These are phyloP conservation scores for Pomacea canaliculata DNA, from an alignment of 2,888 invertebrate genomes.

Conservation along the genomic window DNA sequence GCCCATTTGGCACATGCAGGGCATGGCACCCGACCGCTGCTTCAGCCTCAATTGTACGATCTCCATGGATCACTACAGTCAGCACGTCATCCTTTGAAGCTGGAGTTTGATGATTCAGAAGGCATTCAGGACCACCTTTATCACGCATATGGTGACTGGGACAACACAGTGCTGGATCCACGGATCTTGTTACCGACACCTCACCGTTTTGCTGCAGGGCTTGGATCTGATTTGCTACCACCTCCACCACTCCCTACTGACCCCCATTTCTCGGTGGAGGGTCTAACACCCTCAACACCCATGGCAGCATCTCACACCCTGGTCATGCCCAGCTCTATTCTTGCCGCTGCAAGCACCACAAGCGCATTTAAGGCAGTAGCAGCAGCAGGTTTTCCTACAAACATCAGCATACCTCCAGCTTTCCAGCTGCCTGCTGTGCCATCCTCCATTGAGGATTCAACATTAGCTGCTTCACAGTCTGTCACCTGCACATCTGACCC, in stretches of 20 bases:
- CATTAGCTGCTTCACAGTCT: constrained; percentile 30
- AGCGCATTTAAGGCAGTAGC: constrained; percentile 53
- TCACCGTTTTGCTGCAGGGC: constrained; percentile 35
- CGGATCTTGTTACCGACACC: constrained; percentile 48
- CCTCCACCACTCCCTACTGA: constrained; percentile 54
- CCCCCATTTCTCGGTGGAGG: constrained; percentile 48
- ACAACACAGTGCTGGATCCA: constrained; percentile 59
- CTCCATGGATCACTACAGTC: constrained; percentile 53
- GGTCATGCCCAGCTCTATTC: constrained; percentile 8
- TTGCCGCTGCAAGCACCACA: constrained; percentile 39
- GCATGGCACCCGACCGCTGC: constrained; percentile 41
- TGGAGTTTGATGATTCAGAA: constrained; percentile 64
- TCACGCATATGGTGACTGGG: constrained; percentile 67
- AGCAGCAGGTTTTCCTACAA: constrained; percentile 37
- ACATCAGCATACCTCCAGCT: constrained; percentile 32
- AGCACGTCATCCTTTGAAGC: constrained; percentile 50
- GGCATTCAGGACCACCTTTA: constrained; percentile 65
- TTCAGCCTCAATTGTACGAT: constrained; percentile 66
- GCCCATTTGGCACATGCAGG: constrained; percentile 2
- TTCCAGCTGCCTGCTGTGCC: constrained; percentile 36
- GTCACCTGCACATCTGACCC: constrained; percentile 36
- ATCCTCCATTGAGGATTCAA: constrained; percentile 27
- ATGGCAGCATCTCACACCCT: constrained; percentile 5
- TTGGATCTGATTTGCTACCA: constrained; percentile 58
- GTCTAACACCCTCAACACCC: constrained; percentile 18